A percentile compares a stretch with the other conserved stretches of the same genome.
Conservation (phyloP, 1,140 invertebrate species). For the Ceratoteleas bidentatus region DNA sequence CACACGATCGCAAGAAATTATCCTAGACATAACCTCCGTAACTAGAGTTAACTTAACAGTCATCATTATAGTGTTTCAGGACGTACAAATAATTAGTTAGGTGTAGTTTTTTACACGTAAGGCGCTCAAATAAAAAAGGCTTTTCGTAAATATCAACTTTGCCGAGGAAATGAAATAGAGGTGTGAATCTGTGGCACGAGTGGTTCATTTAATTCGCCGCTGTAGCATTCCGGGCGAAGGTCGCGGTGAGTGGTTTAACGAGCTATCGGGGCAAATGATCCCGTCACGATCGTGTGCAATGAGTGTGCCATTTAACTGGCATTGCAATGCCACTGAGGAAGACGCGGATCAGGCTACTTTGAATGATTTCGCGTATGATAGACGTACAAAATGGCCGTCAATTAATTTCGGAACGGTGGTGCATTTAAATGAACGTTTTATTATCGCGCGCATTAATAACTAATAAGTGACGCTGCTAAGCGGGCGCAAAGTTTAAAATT, state of each 20-base stretch:
- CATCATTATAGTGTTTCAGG: constrained; percentile 14
- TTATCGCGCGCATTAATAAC: constrained; percentile 1
- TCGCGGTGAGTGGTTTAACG: constrained; percentile 57
- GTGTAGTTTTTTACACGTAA: constrained; percentile 11
- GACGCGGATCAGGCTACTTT: constrained; percentile 25
- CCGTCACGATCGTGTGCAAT: constrained; percentile 51
- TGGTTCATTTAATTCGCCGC: constrained; percentile 25
- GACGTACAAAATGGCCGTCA: constrained; percentile 6
- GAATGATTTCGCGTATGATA: constrained; percentile 7
- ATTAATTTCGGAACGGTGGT: neutral
- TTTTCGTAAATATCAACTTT: constrained; percentile 17
- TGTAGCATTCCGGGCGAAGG: constrained; percentile 31
- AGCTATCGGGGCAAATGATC: constrained; percentile 62
- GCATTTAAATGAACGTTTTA: constrained; percentile 11
- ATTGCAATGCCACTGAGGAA: constrained; percentile 22
- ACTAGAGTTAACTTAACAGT: constrained; percentile 30
- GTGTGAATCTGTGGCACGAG: constrained; percentile 26
- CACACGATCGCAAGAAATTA: constrained; percentile 3
- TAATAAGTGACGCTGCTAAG: neutral
- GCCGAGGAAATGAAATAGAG: constrained; percentile 19
- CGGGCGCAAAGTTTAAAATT: constrained; percentile 1
- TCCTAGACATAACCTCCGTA: constrained; percentile 13
- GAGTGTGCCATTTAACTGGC: constrained; percentile 44
- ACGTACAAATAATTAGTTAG: constrained; percentile 20
- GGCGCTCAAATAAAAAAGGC: constrained; percentile 4